These are phyloP conservation scores for Palythoa grandiflora DNA, from an alignment of 92 coral and sea anemone species.

Conservation along the genomic window DNA sequence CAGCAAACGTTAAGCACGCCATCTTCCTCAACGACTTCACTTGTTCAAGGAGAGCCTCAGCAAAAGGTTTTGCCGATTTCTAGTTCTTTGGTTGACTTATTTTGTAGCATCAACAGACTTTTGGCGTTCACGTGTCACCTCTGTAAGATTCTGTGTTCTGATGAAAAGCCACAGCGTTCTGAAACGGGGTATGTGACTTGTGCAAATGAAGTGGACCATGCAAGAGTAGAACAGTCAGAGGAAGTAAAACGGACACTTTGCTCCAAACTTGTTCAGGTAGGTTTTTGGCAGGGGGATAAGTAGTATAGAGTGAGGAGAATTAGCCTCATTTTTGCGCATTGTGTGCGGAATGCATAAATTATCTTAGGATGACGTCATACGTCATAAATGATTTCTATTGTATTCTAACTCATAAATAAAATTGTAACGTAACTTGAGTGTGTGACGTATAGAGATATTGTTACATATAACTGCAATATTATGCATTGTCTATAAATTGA, in stretches of 20 bases:
- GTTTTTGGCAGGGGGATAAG: background rate
- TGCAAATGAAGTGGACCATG: constrained; percentile 41
- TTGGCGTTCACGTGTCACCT: constrained; percentile 87
- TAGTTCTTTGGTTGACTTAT: constrained; percentile 86
- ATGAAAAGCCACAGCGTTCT: constrained; percentile 48
- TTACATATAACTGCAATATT: background rate
- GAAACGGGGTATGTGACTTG: constrained; percentile 51
- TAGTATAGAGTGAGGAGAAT: background rate
- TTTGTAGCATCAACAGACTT: constrained; percentile 87
- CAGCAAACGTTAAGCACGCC: background rate
- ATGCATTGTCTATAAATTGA: no score
- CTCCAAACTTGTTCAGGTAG: constrained; percentile 78
- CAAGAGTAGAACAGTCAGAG: constrained; percentile 48
- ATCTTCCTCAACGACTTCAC: constrained; percentile 3
- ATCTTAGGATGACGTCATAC: no score
- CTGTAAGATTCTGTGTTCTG: constrained; percentile 79
- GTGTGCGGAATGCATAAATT: no score
- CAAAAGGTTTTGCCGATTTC: constrained; percentile 71
- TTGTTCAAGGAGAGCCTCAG: background rate
- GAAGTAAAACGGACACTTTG: constrained; percentile 65
- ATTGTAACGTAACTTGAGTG: no score
- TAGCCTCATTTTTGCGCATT: no score
- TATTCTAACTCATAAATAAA: background rate
- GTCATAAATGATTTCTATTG: background rate
- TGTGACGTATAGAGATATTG: background rate